phyloP scores from a whole-genome alignment of 2,113 vertebrate genomes.

The Halcyon malimbica region DNA sequence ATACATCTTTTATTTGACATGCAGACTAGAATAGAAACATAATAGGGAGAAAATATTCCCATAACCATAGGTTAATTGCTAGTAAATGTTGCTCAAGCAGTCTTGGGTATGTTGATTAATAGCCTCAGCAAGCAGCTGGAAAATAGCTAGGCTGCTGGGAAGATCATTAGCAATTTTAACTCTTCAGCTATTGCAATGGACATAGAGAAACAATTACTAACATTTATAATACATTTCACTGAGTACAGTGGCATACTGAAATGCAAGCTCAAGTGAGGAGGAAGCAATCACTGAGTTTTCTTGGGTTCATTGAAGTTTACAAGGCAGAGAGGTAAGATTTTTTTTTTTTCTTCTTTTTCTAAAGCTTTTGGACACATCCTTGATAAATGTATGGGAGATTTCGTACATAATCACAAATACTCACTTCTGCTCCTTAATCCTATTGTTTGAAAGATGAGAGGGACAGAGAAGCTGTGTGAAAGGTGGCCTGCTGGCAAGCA shows the following conservation, averaged over 20 bases:
- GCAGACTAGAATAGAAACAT: background rate
- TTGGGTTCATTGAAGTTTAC: background rate
- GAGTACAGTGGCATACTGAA: background rate
- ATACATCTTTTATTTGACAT: background rate
- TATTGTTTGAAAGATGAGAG: background rate
- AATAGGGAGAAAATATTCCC: conserved; percentile 46
- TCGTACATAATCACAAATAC: background rate
- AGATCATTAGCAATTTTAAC: conserved; percentile 71
- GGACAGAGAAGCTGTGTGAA: background rate
- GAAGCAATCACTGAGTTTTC: background rate
- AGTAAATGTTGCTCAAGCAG: conserved; percentile 64
- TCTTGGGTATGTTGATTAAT: conserved; percentile 81
- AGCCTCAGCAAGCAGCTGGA: conserved; percentile 55
- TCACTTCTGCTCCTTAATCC: background rate
- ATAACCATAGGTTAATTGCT: conserved; percentile 85
- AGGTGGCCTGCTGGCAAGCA: fast-evolving
- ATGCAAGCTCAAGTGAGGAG: background rate
- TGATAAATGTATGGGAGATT: background rate
- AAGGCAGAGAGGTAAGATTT: background rate
- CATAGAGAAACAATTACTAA: conserved; percentile 1
- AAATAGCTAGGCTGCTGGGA: conserved; percentile 64
- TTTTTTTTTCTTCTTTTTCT: background rate
- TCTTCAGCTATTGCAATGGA: conserved; percentile 14
- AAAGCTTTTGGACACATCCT: background rate
- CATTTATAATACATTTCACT: background rate